These are phyloP conservation scores for Vanessa tameamea DNA, from an alignment of 1,140 invertebrate species.

Conservation along the genomic window DNA sequence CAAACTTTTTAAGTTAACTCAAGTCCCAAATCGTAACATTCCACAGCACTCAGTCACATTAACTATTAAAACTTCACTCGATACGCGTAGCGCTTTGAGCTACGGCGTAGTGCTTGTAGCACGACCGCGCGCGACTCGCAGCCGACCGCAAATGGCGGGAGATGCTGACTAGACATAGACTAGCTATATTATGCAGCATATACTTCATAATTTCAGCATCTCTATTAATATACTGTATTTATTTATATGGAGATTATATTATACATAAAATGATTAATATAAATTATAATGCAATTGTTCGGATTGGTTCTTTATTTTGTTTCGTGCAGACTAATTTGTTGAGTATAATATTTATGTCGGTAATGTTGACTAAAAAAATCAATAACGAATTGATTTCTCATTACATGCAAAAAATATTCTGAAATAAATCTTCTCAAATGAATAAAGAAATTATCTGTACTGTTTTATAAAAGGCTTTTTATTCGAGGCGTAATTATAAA, in stretches of 20 bases:
- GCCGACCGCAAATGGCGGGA: constrained; percentile 40
- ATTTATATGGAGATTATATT: neutral
- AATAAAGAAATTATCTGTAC: too few species aligned
- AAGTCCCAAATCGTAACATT: constrained; percentile 41
- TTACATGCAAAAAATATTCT: too few species aligned
- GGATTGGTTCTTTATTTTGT: constrained; percentile 47
- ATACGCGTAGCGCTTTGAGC: constrained; percentile 26
- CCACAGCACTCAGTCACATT: constrained; percentile 38
- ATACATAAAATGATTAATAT: constrained; percentile 9
- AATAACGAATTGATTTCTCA: too few species aligned
- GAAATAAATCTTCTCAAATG: too few species aligned
- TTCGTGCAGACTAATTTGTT: constrained; percentile 38
- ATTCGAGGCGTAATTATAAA: constrained; percentile 33
- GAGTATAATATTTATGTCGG: too few species aligned
- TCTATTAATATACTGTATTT: constrained; percentile 12
- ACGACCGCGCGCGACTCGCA: constrained; percentile 39
- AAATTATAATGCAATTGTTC: constrained; percentile 46
- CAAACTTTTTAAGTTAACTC: constrained; percentile 15
- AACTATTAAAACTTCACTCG: constrained; percentile 39
- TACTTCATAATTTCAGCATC: constrained; percentile 14
- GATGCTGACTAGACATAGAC: constrained; percentile 14
- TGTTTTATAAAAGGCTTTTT: constrained; percentile 11
- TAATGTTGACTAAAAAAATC: too few species aligned
- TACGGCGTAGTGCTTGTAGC: constrained; percentile 38
- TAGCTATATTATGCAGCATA: neutral